Percentiles rank a stretch among this genome's conserved stretches.
Conservation (phyloP, 2,888 invertebrate genomes). For the Tortricodes alternella region DNA sequence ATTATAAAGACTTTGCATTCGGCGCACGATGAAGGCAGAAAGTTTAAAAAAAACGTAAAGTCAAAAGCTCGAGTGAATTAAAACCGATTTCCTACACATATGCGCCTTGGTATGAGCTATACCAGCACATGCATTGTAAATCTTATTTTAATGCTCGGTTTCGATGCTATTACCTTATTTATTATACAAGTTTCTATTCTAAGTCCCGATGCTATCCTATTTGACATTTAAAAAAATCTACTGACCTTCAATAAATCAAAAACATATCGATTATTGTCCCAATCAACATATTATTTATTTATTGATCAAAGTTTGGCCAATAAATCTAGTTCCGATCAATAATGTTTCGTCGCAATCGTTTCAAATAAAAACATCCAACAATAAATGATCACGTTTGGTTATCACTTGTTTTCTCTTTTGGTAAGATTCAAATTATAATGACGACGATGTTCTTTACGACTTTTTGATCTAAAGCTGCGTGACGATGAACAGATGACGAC, state of each 20-base stretch:
- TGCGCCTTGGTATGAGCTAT: no score
- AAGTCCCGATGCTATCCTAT: neutral
- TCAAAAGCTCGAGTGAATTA: no score
- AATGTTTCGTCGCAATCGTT: neutral
- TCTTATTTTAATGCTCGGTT: no score
- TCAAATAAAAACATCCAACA: neutral
- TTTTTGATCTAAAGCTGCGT: neutral
- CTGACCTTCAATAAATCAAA: conserved; percentile 2
- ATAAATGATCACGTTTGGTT: neutral
- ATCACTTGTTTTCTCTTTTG: neutral
- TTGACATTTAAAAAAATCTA: conserved; percentile 2
- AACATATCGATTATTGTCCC: conserved; percentile 10
- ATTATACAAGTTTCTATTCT: neutral
- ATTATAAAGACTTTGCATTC: no score
- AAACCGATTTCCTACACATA: no score
- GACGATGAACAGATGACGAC: conserved; percentile 7
- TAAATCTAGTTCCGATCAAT: conserved; percentile 1
- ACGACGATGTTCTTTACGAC: neutral
- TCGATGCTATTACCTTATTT: no score
- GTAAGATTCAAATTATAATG: neutral
- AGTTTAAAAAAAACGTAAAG: no score
- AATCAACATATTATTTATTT: conserved; percentile 17
- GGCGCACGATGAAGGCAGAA: no score
- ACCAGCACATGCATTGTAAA: no score
- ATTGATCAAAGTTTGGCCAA: conserved; percentile 7